Conservation (phyloP, 2,888 invertebrate species). For the Agrochola circellaris region DNA sequence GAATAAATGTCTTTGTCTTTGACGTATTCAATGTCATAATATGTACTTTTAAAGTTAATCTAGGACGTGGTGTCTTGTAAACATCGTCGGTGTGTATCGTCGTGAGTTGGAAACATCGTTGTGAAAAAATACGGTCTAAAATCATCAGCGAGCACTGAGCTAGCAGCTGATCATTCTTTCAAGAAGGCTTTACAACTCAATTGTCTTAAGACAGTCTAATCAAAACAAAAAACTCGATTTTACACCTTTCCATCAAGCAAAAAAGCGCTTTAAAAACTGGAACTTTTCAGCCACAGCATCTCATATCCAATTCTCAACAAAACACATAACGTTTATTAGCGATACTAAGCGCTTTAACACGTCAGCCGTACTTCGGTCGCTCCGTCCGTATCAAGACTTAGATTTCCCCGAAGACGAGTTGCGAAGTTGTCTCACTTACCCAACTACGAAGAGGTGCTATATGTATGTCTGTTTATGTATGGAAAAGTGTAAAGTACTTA, state of each 20-base stretch:
- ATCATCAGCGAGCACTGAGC: background rate
- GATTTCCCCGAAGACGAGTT: conserved; percentile 66
- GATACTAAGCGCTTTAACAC: conserved; percentile 47
- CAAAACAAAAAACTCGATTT: background rate
- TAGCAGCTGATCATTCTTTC: background rate
- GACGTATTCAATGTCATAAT: background rate
- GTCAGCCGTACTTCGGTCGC: conserved; percentile 47
- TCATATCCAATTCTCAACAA: conserved; percentile 37
- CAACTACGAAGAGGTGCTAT: conserved; percentile 24
- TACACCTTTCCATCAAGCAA: background rate
- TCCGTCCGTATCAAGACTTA: conserved; percentile 55
- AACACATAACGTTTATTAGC: conserved; percentile 54
- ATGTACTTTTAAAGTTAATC: background rate
- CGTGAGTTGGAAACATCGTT: background rate
- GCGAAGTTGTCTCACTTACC: conserved; percentile 49
- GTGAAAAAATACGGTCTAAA: background rate
- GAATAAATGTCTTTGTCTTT: too few species aligned
- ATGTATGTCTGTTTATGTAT: conserved; percentile 44
- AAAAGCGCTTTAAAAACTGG: conserved; percentile 8
- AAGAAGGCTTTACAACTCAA: background rate
- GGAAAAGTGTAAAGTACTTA: conserved; percentile 63
- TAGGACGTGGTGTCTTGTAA: background rate
- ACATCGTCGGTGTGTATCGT: too few species aligned
- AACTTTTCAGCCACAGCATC: background rate
- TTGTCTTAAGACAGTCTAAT: background rate